Conservation (phyloP, 2,888 invertebrate species). For the Spatulosminthurus flaviceps region DNA sequence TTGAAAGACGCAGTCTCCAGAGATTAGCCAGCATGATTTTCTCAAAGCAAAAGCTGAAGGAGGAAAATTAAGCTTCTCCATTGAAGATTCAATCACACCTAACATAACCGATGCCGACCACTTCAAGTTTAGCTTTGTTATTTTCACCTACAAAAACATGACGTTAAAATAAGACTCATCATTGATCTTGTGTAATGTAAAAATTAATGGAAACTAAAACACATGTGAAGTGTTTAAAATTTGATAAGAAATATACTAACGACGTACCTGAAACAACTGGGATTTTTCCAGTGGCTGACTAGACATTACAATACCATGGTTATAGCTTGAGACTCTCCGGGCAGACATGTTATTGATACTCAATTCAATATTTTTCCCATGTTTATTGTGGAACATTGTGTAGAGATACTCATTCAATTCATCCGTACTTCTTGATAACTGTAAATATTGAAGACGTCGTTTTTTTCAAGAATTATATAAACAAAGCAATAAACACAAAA, state of each 20-base stretch:
- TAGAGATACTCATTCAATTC: neutral
- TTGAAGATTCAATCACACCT: slow-evolving; percentile 81
- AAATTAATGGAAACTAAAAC: too few relatives aligned
- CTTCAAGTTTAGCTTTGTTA: slow-evolving; percentile 76
- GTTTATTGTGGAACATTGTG: slow-evolving; percentile 66
- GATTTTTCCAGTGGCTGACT: slow-evolving; percentile 72
- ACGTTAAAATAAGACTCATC: neutral
- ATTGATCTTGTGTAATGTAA: too few relatives aligned
- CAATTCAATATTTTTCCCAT: slow-evolving; percentile 82
- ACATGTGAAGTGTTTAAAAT: too few relatives aligned
- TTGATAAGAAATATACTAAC: neutral
- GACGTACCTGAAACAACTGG: slow-evolving; percentile 74
- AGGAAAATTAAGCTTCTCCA: slow-evolving; percentile 75
- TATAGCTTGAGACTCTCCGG: slow-evolving; percentile 80
- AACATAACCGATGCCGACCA: slow-evolving; percentile 83
- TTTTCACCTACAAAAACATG: slow-evolving; percentile 66
- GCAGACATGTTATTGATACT: slow-evolving; percentile 75
- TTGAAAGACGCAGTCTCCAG: slow-evolving; percentile 81
- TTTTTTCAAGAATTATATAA: too few relatives aligned
- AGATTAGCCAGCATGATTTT: slow-evolving; percentile 82
- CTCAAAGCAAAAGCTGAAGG: slow-evolving; percentile 80
- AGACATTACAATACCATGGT: slow-evolving; percentile 77
- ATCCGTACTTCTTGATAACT: slow-evolving; percentile 24
- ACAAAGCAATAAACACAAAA: neutral
- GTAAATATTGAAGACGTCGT: neutral